A percentile compares a stretch with the other conserved stretches of the same genome.
Evolutionary conservation across 2,797 vertebrate species (phyloP).

Genomic region (Cichlasoma orientale): DNA sequence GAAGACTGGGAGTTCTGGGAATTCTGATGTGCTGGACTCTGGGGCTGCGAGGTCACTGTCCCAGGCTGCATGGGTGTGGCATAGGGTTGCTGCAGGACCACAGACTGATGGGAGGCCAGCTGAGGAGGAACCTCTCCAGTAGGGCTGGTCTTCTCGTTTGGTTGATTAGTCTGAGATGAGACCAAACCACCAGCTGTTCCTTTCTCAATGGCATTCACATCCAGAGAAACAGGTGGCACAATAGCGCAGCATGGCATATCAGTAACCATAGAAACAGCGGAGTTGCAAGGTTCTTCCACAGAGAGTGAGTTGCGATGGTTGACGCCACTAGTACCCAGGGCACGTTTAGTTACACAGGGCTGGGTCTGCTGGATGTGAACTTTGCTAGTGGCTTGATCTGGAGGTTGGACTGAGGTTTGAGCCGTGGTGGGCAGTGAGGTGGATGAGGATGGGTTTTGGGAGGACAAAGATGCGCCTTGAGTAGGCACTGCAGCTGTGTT

Average conservation of each 20-base stretch:
- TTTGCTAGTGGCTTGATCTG: conserved; percentile 48
- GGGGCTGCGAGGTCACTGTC: conserved; percentile 79
- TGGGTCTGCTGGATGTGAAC: conserved; percentile 62
- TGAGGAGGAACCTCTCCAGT: conserved; percentile 64
- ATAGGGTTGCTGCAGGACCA: conserved; percentile 84
- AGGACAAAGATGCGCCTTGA: conserved; percentile 42
- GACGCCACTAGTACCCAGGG: conserved; percentile 10
- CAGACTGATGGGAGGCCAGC: conserved; percentile 67
- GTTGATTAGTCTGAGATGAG: conserved; percentile 53
- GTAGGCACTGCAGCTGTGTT: conserved; percentile 46
- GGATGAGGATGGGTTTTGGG: conserved; percentile 39
- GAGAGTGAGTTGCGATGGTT: conserved; percentile 56
- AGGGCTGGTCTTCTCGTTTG: conserved; percentile 66
- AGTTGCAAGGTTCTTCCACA: conserved; percentile 70
- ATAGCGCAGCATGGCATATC: conserved; percentile 83
- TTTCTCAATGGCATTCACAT: conserved; percentile 63
- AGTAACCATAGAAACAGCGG: conserved; percentile 72
- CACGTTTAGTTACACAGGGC: conserved; percentile 38
- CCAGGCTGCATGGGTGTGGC: conserved; percentile 70
- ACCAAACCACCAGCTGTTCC: conserved; percentile 35
- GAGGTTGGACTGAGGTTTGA: conserved; percentile 47
- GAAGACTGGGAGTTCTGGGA: conserved; percentile 64
- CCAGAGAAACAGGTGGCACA: conserved; percentile 78
- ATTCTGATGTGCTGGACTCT: conserved; percentile 80
- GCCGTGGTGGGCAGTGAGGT: conserved; percentile 41